A percentile compares a stretch with the other conserved stretches of the same genome.
Evolutionary conservation across 2,888 invertebrate genomes (phyloP).

Genomic region (Drosophila yooni): DNA sequence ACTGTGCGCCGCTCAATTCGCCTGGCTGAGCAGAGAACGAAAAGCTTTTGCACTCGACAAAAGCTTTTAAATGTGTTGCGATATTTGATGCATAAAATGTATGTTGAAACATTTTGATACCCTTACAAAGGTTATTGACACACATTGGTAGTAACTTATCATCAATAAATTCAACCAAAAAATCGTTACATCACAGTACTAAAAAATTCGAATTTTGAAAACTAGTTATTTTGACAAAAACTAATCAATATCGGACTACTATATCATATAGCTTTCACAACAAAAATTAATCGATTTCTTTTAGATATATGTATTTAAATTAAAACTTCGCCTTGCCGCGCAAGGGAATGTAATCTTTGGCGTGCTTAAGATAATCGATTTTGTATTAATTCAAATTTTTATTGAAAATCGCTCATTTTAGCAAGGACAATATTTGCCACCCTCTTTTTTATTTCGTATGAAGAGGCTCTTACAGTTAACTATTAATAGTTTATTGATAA

Average conservation of each 20-base stretch:
- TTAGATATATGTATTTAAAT: not conserved
- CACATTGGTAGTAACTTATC: not conserved
- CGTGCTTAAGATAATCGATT: not conserved
- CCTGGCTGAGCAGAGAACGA: not conserved
- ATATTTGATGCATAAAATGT: not conserved
- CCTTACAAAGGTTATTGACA: not conserved
- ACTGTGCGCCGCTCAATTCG: conserved; percentile 4
- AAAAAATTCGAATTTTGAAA: not conserved
- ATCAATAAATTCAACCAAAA: not conserved
- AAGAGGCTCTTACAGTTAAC: conserved; percentile 1
- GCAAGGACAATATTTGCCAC: not conserved
- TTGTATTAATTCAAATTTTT: not conserved
- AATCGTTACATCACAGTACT: not conserved
- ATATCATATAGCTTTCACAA: not conserved
- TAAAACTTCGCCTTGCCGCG: not conserved
- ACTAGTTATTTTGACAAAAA: not conserved
- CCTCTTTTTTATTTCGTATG: not conserved
- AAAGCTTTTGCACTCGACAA: not conserved
- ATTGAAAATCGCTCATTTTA: not conserved
- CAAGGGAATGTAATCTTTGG: not conserved
- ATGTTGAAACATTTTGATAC: not conserved
- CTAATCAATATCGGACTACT: not conserved
- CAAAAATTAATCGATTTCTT: not conserved
- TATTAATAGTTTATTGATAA: conserved; percentile 35
- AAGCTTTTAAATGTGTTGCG: not conserved